A percentile compares a stretch with the other conserved stretches of the same genome.
Evolutionary conservation across 2,797 vertebrate genomes (phyloP).

Genomic region (Rhadinocentrus ornatus): DNA sequence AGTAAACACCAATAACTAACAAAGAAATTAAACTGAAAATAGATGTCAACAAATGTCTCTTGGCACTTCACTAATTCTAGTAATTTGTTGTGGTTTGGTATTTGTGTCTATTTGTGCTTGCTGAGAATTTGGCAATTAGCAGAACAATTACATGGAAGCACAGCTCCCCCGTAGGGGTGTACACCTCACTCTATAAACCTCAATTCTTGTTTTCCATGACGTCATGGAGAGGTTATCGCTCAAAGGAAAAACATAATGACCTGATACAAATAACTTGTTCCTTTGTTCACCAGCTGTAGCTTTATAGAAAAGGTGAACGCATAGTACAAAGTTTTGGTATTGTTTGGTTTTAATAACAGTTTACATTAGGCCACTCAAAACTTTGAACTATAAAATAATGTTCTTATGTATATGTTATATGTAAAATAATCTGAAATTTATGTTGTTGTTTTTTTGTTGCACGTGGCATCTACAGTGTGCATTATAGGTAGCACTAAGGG

Average conservation of each 20-base stretch:
- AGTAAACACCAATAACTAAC: background rate
- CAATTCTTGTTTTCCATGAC: constrained; percentile 76
- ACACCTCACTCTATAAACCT: constrained; percentile 55
- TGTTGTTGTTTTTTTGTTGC: constrained; percentile 39
- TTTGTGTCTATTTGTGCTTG: constrained; percentile 11
- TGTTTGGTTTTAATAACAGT: background rate
- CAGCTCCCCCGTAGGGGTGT: constrained; percentile 59
- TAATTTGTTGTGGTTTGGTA: background rate
- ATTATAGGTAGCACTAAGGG: constrained; percentile 21
- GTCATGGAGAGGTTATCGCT: constrained; percentile 70
- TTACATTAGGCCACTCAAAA: background rate
- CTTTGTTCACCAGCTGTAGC: constrained; percentile 22
- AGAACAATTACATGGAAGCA: constrained; percentile 50
- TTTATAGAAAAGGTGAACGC: constrained; percentile 2
- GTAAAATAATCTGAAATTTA: constrained; percentile 18
- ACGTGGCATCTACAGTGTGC: constrained; percentile 38
- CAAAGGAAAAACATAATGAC: constrained; percentile 45
- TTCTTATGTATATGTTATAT: no score
- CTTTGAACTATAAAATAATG: no score
- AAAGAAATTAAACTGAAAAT: background rate
- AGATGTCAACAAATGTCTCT: constrained; percentile 1
- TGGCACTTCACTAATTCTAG: background rate
- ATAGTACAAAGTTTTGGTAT: background rate
- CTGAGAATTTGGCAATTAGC: constrained; percentile 43
- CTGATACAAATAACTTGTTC: constrained; percentile 19